These are phyloP conservation scores for Trichomalopsis sarcophagae DNA, from an alignment of 1,140 invertebrate species.

Conservation along the genomic window DNA sequence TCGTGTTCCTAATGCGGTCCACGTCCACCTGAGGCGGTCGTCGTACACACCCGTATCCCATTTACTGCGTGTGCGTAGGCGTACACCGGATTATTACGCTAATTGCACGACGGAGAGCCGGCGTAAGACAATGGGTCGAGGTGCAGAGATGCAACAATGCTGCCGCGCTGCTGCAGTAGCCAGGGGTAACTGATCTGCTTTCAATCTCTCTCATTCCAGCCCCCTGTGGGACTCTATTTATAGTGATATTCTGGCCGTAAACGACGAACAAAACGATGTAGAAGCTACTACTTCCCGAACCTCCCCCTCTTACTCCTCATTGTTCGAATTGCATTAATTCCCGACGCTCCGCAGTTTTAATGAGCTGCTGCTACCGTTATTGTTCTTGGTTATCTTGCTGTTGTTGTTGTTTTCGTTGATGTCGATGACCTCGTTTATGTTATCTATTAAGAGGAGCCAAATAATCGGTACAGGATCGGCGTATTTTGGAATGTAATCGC, in stretches of 20 bases:
- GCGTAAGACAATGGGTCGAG: conserved; percentile 17
- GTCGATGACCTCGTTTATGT: not conserved
- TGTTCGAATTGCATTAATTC: conserved; percentile 4
- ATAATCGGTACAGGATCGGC: not conserved
- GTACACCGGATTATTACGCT: conserved; percentile 17
- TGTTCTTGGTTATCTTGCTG: not conserved
- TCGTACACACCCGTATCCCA: not conserved
- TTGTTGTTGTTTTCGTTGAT: not conserved
- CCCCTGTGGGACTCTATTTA: not conserved
- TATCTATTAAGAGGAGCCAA: not conserved
- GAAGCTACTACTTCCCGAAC: not conserved
- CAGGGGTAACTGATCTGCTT: not conserved
- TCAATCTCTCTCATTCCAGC: not conserved
- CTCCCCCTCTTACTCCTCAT: not conserved
- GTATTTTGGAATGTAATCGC: not conserved
- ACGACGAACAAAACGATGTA: not conserved
- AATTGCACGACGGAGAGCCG: not conserved
- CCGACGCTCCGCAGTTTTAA: not conserved
- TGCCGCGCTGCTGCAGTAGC: not conserved
- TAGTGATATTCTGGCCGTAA: not conserved
- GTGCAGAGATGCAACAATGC: not conserved
- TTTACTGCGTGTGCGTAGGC: not conserved
- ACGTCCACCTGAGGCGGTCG: not conserved
- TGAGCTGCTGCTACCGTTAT: not conserved
- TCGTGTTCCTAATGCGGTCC: not conserved